Evolutionary conservation across 2,888 invertebrate genomes (phyloP).

Genomic region (Auanema freiburgensis): DNA sequence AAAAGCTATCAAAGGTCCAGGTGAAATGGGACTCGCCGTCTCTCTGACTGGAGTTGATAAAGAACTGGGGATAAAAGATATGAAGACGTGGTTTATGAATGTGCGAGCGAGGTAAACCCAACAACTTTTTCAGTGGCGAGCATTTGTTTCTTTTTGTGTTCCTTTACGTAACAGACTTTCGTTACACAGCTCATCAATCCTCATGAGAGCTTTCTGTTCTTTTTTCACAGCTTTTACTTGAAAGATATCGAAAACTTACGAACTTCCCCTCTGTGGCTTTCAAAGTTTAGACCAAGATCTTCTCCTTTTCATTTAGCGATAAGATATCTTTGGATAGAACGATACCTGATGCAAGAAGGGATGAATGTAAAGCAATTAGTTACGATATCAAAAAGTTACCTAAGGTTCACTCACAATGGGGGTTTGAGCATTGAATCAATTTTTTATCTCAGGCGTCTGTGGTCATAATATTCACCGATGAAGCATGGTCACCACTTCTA

Average conservation of each 20-base stretch:
- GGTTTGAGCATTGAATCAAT: not conserved
- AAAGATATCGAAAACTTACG: no score
- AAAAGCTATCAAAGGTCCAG: constrained; percentile 29
- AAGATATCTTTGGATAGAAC: constrained; percentile 68
- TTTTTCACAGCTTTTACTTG: no score
- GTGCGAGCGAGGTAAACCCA: constrained; percentile 45
- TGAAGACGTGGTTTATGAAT: constrained; percentile 63
- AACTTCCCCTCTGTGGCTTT: no score
- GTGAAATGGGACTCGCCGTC: constrained; percentile 49
- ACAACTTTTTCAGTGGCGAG: not conserved
- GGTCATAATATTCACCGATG: constrained; percentile 82
- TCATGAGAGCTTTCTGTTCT: no score
- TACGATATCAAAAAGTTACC: constrained; percentile 69
- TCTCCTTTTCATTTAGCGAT: constrained; percentile 64
- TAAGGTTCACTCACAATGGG: constrained; percentile 6
- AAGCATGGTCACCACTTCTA: constrained; percentile 77
- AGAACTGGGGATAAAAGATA: constrained; percentile 38
- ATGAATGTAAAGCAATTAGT: constrained; percentile 67
- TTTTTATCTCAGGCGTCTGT: constrained; percentile 53
- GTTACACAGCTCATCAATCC: no score
- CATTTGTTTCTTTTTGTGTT: constrained; percentile 1
- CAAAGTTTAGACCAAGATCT: no score
- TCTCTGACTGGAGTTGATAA: constrained; percentile 41
- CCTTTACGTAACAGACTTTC: not conserved
- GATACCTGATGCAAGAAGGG: constrained; percentile 66